phyloP scores from a whole-genome alignment of 92 coral and sea anemone genomes.

The Actinernus sp. region DNA sequence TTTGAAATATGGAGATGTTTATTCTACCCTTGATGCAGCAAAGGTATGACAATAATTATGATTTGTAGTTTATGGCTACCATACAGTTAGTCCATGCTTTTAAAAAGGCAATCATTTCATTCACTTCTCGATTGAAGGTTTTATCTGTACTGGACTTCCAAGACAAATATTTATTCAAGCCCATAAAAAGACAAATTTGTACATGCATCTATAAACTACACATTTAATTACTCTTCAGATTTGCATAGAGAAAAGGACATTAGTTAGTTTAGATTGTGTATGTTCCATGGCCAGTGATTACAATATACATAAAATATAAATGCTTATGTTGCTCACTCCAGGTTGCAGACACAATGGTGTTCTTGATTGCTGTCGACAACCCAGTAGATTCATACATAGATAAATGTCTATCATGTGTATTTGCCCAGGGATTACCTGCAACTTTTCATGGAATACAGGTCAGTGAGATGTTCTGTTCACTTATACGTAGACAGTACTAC shows the following conservation, averaged over 20 bases:
- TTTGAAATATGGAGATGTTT: conserved; percentile 83
- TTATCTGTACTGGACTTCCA: no score
- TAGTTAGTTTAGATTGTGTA: no score
- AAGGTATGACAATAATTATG: conserved; percentile 60
- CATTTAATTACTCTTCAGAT: neutral
- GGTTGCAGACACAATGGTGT: conserved; percentile 96
- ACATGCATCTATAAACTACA: no score
- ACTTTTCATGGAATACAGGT: conserved; percentile 92
- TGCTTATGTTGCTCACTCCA: no score
- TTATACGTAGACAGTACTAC: no score
- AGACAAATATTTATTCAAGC: no score
- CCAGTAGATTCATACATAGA: conserved; percentile 87
- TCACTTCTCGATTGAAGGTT: no score
- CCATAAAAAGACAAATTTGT: neutral
- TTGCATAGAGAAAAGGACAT: neutral
- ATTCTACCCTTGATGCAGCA: conserved; percentile 82
- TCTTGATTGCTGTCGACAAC: conserved; percentile 74
- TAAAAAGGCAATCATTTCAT: no score
- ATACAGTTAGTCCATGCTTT: no score
- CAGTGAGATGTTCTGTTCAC: neutral
- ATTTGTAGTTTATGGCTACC: no score
- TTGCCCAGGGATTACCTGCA: conserved; percentile 96
- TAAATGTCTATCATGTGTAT: conserved; percentile 87
- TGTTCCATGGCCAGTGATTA: no score
- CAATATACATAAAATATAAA: no score